phyloP scores from a whole-genome alignment of 2,113 vertebrate species.

The Dasyprocta punctata region DNA sequence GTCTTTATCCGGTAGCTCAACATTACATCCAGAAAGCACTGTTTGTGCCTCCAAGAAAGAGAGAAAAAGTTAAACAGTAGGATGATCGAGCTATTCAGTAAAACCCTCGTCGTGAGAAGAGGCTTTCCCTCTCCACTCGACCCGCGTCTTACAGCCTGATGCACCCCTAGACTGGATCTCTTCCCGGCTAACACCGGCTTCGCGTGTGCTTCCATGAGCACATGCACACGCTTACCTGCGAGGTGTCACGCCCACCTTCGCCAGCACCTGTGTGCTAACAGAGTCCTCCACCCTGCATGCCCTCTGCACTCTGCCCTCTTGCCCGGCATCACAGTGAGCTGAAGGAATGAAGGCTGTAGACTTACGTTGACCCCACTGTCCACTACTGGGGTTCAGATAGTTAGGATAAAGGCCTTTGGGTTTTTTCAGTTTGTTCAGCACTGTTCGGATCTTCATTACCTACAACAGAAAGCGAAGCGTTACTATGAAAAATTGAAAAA shows the following conservation, averaged over 20 bases:
- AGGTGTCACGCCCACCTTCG: neutral
- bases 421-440: constrained; percentile 95
- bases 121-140: neutral
- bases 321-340: neutral
- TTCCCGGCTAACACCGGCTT: neutral
- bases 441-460: constrained; percentile 98
- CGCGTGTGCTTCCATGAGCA: neutral
- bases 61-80: neutral
- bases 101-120: neutral
- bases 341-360: constrained; percentile 72
- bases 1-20: neutral
- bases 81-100: neutral
- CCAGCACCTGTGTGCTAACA: neutral
- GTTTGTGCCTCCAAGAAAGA: neutral
- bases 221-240: neutral
- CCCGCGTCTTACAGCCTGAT: neutral
- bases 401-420: constrained; percentile 98
- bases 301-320: neutral
- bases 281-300: neutral
- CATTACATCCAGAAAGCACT: constrained; percentile 1
- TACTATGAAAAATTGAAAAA: constrained; percentile 25
- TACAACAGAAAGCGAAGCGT: constrained; percentile 78
- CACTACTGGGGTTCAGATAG: constrained; percentile 98
- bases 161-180: neutral
- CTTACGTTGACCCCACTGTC: constrained; percentile 99